These are phyloP conservation scores for Microctonus aethiopoides DNA, from an alignment of 2,888 invertebrate species.

Conservation along the genomic window DNA sequence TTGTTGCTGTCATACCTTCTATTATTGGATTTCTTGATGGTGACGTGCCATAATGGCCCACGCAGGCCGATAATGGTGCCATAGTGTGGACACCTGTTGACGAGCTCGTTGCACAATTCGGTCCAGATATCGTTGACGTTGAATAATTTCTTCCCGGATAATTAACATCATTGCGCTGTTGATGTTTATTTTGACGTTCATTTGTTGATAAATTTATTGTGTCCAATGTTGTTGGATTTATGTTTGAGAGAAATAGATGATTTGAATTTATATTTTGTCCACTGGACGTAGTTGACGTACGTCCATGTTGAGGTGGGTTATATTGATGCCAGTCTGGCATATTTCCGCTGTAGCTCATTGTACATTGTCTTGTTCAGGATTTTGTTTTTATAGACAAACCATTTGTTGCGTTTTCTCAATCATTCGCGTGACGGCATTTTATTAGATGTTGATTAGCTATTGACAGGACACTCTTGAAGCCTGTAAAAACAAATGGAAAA, in stretches of 20 bases:
- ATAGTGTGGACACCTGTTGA: slow-evolving; percentile 53
- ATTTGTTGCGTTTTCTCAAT: slow-evolving; percentile 4
- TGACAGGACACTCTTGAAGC: slow-evolving; percentile 31
- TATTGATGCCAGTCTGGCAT: slow-evolving; percentile 66
- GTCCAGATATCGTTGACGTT: slow-evolving; percentile 28
- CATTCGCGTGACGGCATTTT: slow-evolving; percentile 10
- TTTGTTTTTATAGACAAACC: slow-evolving; percentile 12
- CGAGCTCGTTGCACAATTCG: slow-evolving; percentile 44
- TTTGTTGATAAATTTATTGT: slow-evolving; percentile 50
- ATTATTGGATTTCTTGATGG: slow-evolving; percentile 52
- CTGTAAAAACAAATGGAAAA: slow-evolving; percentile 15
- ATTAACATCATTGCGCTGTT: slow-evolving; percentile 49
- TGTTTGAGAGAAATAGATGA: slow-evolving; percentile 53
- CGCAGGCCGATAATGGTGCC: slow-evolving; percentile 47
- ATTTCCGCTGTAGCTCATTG: slow-evolving; percentile 65
- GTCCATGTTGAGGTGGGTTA: slow-evolving; percentile 49
- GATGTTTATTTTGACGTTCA: slow-evolving; percentile 50
- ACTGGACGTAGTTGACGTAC: slow-evolving; percentile 48
- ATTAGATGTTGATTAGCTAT: no score
- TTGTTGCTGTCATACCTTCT: slow-evolving; percentile 47
- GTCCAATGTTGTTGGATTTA: slow-evolving; percentile 51
- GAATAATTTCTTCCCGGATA: slow-evolving; percentile 37
- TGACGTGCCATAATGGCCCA: slow-evolving; percentile 52
- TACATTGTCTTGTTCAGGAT: slow-evolving; percentile 54
- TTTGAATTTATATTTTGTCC: slow-evolving; percentile 55